Base-by-base conservation (phyloP, 2,888 invertebrate genomes). In the Microplitis deprimator region DNA sequence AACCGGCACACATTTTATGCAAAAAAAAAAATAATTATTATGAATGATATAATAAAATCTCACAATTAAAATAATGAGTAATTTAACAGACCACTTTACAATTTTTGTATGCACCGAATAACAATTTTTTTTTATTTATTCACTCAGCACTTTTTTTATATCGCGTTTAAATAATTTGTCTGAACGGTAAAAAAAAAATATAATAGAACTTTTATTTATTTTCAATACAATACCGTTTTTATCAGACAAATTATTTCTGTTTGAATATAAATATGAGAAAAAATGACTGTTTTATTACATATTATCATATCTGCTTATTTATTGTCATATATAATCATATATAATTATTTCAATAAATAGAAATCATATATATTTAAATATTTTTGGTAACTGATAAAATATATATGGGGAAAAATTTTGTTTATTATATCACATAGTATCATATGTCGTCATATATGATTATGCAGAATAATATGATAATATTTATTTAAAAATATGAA, bases 11-110 rank as follows among this genome's bases (percentile, higher is more conserved):
- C 13, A 13, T 50, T 50, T 50, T 50, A 50, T 50, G 50, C 50
- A 50, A 10, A 50, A 50, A 50, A 50, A 10, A 50, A 50, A 50
- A 50, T 13, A 13, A 50, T 50, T 50, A 50, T 50, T 50, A 50
- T 39, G 13, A 70, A 59, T n/a, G 17, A 75, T 65, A 73, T 62
- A 41, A 50, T 16, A 39, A n/a, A 29, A 67, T 10, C 68, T n/a
- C 59, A 38, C 40, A 75, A 68, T 29, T 50, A 29, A 60, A 8
- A 50, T 50, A 50, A 67, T 29, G 16, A n/a, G 10, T 38, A 38
- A 38, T 7, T 59, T 29, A 70, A 20, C 29, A 41, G 10, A 59
- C 70, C 59, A 68, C 41, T 13, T 50, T 13, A 50, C 50, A 13
- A 2, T 29, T 13, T 50, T 50, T 50, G 13, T 50, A 50, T 50